Conservation (phyloP, 2,888 invertebrate genomes). For the Idaea aversata region DNA sequence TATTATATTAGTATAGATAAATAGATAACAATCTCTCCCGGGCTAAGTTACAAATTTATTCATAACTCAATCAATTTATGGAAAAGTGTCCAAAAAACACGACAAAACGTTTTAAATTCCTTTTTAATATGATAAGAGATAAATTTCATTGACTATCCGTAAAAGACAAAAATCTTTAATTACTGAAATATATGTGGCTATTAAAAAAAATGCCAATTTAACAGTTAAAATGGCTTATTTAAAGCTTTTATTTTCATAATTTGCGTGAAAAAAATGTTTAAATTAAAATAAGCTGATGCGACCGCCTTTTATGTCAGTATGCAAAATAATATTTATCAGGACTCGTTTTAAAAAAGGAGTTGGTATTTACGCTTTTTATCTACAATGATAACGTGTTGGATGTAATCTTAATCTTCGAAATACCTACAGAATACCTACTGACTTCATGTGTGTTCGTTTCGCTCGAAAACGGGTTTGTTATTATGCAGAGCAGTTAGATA, state of each 20-base stretch:
- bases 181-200: not conserved
- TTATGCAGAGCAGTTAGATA: conserved; percentile 67
- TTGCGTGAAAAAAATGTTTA: conserved; percentile 39
- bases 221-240: conserved; percentile 41
- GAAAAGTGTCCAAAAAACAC: not conserved
- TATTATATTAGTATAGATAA: not conserved
- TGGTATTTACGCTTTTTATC: conserved; percentile 47
- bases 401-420: conserved; percentile 51
- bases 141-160: not conserved
- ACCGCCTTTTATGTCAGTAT: conserved; percentile 29
- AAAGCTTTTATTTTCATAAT: conserved; percentile 40
- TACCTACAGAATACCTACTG: conserved; percentile 48
- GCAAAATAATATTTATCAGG: conserved; percentile 28
- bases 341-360: conserved; percentile 25
- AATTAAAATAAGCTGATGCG: conserved; percentile 42
- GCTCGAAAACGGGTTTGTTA: conserved; percentile 63
- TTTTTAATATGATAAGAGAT: not conserved
- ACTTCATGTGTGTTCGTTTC: conserved; percentile 56
- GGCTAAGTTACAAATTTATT: not conserved
- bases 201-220: conserved; percentile 25
- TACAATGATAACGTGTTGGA: conserved; percentile 62
- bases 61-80: not conserved
- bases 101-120: no score
- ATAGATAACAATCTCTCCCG: not conserved
- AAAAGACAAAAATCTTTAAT: not conserved